Evolutionary conservation across 2,113 vertebrate genomes (phyloP).

Genomic region (Rhegmatorhina hoffmannsi): DNA sequence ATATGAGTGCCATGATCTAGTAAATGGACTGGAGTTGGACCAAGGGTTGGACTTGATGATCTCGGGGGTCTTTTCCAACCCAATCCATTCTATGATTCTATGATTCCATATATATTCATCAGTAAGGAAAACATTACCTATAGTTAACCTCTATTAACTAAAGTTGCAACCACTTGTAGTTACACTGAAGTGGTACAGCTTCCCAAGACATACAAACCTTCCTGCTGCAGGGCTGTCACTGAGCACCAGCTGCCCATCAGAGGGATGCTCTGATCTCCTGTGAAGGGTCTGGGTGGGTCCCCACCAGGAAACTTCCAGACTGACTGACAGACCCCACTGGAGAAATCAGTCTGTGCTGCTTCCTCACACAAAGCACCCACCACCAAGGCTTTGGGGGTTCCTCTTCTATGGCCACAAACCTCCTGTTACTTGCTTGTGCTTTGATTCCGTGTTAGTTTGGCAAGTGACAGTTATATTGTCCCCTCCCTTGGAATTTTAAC

Average conservation of each 20-base stretch:
- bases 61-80: no score
- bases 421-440: neutral
- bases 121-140: neutral
- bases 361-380: neutral
- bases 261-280: neutral
- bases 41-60: no score
- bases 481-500: neutral
- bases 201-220: neutral
- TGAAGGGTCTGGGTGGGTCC: neutral
- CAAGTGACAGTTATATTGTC: neutral
- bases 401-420: neutral
- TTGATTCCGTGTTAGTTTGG: neutral
- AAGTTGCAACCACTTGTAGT: no score
- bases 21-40: no score
- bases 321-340: neutral
- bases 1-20: no score
- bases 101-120: neutral
- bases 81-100: no score
- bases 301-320: neutral
- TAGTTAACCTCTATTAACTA: neutral
- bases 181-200: neutral
- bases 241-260: neutral
- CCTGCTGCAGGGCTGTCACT: neutral
- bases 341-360: neutral
- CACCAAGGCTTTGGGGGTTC: rapidly evolving